These are phyloP conservation scores for Entomyzon cyanotis DNA, from an alignment of 2,113 vertebrate genomes.

Conservation along the genomic window DNA sequence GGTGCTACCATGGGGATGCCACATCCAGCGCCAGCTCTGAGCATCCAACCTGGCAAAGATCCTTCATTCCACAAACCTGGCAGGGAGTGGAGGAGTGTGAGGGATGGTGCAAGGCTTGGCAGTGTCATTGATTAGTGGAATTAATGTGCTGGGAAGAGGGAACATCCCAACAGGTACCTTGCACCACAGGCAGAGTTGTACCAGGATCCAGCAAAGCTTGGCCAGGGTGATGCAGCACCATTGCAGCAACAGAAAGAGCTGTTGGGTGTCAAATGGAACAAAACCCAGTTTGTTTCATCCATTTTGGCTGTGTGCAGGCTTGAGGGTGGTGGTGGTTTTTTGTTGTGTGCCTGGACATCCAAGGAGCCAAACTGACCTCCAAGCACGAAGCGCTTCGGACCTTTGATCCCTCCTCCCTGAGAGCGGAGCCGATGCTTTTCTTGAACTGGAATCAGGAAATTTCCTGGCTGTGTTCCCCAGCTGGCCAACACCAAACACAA, in stretches of 20 bases:
- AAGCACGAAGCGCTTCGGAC: not conserved
- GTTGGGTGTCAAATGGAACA: not conserved
- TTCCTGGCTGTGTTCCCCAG: slow-evolving; percentile 2
- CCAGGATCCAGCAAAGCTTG: not conserved
- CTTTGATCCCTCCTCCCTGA: slow-evolving; percentile 8
- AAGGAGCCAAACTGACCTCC: not conserved
- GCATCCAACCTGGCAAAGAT: not conserved
- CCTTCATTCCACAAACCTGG: not conserved
- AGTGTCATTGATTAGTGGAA: not conserved
- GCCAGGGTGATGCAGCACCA: rapidly evolving
- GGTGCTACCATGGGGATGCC: rapidly evolving
- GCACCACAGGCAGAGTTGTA: rapidly evolving
- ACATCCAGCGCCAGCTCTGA: rapidly evolving
- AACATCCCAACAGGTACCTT: not conserved
- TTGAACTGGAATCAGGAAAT: slow-evolving; percentile 29
- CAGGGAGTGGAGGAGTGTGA: not conserved
- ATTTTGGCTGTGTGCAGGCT: not conserved
- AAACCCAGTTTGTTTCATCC: not conserved
- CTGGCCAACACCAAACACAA: not conserved
- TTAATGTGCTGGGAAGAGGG: not conserved
- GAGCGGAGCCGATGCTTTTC: not conserved
- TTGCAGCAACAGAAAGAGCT: not conserved
- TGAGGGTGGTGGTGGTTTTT: not conserved
- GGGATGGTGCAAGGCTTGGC: not conserved
- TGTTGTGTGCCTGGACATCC: not conserved